phyloP scores from a whole-genome alignment of 2,113 vertebrate genomes.

The Xiphophorus couchianus region DNA sequence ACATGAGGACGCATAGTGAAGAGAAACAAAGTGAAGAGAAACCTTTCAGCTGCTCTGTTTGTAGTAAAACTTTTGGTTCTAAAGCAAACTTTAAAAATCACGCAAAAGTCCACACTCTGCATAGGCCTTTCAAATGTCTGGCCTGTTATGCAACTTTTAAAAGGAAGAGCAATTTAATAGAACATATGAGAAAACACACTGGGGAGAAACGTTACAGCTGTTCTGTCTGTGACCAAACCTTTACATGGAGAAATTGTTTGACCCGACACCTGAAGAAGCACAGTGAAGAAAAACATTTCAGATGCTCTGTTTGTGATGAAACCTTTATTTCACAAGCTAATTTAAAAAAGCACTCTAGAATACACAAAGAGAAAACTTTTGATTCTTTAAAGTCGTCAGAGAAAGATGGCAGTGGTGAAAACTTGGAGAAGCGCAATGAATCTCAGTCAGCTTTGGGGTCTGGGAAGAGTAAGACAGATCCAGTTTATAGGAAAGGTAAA shows the following conservation, averaged over 20 bases:
- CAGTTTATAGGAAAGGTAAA: background rate
- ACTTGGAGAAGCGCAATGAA: background rate
- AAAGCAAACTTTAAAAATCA: background rate
- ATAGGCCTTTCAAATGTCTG: background rate
- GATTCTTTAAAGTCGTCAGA: background rate
- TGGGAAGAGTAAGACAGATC: background rate
- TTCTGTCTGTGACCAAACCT: too few relatives aligned
- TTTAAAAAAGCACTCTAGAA: background rate
- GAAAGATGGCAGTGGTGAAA: background rate
- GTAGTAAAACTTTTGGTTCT: background rate
- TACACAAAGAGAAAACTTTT: background rate
- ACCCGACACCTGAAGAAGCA: background rate
- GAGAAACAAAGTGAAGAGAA: background rate
- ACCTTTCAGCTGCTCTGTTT: background rate
- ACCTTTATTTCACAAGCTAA: background rate
- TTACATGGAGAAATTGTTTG: background rate
- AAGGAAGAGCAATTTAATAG: background rate
- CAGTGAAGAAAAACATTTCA: slow-evolving; percentile 2
- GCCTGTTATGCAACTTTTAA: background rate
- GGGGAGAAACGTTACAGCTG: background rate
- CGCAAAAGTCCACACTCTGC: background rate
- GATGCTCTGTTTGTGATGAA: background rate
- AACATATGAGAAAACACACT: background rate
- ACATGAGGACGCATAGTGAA: too few relatives aligned
- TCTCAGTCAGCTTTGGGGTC: background rate